Evolutionary conservation across 2,113 vertebrate species (phyloP), one percentile per base, ranked within the genome.

Genomic region (Morone saxatilis): DNA sequence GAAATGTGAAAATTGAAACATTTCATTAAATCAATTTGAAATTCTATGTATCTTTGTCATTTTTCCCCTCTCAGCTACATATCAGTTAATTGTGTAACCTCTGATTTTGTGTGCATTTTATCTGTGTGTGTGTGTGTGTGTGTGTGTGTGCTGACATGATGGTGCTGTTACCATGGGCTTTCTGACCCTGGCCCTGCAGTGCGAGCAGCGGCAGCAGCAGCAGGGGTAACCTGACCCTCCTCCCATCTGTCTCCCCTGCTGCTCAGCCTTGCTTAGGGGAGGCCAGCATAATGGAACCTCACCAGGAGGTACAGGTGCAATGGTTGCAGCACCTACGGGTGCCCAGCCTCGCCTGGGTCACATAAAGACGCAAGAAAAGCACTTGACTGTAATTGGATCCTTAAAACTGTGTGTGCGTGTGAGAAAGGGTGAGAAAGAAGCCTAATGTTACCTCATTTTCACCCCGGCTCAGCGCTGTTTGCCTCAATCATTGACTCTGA

Each of bases 211-310:
- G 84, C 5, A 65, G 71, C 80, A 81, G 77, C 92, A 94, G 85
- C 86, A 85, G 91, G 91, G 81, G 95, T 95, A 96, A 96, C 95
- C 93, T 94, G 95, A 96, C 93, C 95, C 94, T 89, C 92, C 89
- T 93, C 86, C 95, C 96, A 95, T 96, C 95, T 96, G 95, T 94
- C 95, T 94, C 93, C 89, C 94, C 93, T 95, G 94, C 94, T 95
- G 94, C 89, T 95, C 91, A 59, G 83, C 74, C 70, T 81, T 25
- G 81, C 86, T 83, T 81, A 63, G 71, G 81, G 72, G 62, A 88
- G 81, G 80, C 63, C 50, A 11, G 74, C 82, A 91, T 92, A 94
- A 94, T 94, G 88, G 92, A 90, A 59, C 57, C 91, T 81, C 86
- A 86, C 82, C 88, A 78, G 87, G 92, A 92, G 88, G 90, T 94